Conservation (phyloP, 2,888 invertebrate species). For the Xestobium rufovillosum region DNA sequence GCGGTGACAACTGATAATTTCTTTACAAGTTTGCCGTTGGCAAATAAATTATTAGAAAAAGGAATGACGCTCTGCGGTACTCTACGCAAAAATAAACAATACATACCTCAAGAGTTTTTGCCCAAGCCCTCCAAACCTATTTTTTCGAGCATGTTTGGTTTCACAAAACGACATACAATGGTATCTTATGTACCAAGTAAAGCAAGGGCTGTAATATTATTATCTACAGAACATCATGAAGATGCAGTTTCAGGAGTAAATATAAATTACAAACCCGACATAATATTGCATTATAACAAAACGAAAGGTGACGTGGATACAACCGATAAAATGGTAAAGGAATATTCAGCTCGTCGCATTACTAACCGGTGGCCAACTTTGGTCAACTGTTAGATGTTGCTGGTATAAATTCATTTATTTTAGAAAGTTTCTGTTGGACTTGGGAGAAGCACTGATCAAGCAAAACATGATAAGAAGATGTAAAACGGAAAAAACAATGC, state of each 20-base stretch:
- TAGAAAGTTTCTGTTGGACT: slow-evolving; percentile 20
- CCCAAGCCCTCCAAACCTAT: slow-evolving; percentile 11
- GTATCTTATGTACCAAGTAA: slow-evolving; percentile 20
- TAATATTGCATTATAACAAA: slow-evolving; percentile 23
- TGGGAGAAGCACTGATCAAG: slow-evolving; percentile 15
- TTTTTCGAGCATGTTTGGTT: slow-evolving; percentile 20
- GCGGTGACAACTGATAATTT: slow-evolving; percentile 10
- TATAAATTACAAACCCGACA: slow-evolving; percentile 20
- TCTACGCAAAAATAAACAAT: slow-evolving; percentile 19
- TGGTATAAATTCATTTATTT: slow-evolving; percentile 18
- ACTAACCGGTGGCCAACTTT: slow-evolving; percentile 24
- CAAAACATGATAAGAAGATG: slow-evolving; percentile 5
- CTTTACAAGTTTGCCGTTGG: slow-evolving; percentile 13
- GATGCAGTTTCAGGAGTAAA: slow-evolving; percentile 18
- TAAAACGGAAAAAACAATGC: background rate
- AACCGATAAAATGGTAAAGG: slow-evolving; percentile 20
- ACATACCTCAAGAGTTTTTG: slow-evolving; percentile 11
- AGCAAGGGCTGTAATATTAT: slow-evolving; percentile 14
- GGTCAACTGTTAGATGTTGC: slow-evolving; percentile 20
- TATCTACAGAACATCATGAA: slow-evolving; percentile 16
- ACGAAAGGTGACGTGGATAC: slow-evolving; percentile 23
- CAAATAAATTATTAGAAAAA: slow-evolving; percentile 14
- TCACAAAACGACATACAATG: slow-evolving; percentile 15
- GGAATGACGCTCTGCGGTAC: slow-evolving; percentile 13
- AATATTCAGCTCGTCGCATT: slow-evolving; percentile 17